Conservation (phyloP, 2,113 vertebrate genomes). For the Chloropsis hardwickii region DNA sequence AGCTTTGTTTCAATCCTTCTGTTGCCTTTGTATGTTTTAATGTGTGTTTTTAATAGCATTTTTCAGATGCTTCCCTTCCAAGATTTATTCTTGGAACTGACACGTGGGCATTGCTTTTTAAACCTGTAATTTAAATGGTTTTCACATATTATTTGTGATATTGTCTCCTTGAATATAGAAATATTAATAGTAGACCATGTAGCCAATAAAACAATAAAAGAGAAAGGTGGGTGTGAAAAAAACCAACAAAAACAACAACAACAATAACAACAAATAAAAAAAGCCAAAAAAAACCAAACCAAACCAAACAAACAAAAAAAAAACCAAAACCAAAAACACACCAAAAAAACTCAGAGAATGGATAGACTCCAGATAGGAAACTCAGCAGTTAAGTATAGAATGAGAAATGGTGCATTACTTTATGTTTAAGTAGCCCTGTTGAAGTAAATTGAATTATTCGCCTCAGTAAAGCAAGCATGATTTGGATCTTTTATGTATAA, state of each 20-base stretch:
- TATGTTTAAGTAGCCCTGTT: background rate
- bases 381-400: background rate
- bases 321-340: too few relatives aligned
- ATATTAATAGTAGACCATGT: background rate
- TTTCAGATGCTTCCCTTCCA: background rate
- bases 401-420: background rate
- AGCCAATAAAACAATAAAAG: background rate
- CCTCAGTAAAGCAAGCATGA: background rate
- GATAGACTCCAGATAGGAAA: background rate
- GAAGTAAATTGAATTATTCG: background rate
- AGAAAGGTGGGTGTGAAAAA: background rate
- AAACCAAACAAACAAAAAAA: background rate
- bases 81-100: background rate
- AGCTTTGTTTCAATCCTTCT: background rate
- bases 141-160: background rate
- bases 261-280: too few relatives aligned
- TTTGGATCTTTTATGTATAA: background rate
- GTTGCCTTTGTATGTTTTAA: background rate
- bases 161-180: background rate
- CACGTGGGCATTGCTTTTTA: background rate
- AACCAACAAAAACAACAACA: too few relatives aligned
- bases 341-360: background rate
- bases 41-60: background rate
- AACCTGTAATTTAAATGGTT: background rate
- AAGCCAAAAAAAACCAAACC: background rate